Evolutionary conservation across 2,888 invertebrate genomes (phyloP), one percentile per base, ranked within the genome.

Genomic region (Cylindroiulus punctatus): DNA sequence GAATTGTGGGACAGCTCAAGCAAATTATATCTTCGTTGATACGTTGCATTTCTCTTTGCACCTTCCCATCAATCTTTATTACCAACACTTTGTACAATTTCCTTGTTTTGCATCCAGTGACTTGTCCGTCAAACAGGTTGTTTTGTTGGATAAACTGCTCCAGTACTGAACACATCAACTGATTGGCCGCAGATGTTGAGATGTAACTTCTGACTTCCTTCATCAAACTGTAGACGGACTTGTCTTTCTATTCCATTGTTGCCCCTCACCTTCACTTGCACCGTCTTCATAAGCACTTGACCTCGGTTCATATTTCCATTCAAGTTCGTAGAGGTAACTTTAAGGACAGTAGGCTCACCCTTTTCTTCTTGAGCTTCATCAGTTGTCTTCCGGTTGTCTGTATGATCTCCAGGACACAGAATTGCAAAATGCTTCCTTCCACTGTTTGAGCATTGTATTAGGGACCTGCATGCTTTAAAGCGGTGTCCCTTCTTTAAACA

Each of bases 91-190:
- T 0, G 0, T 52, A 1, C 52, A 52, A 4, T 52, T 52, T 52
- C 19, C 5, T 12, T 4, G 12, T 12, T 52, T 5, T 1, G 19
- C 52, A 52, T 12, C 19, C 19, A 52, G 52, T 52, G 12, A 52
- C 52, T 17, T 52, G 52, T 17, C 52, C 52, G 4, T 19, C 52
- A 1, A 52, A 52, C 19, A 52, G 2, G n/a, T 57, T 57, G n/a
- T 57, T 57, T n/a, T 57, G 57, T n/a, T 57, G 57, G n/a, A n/a
- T 19, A n/a, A 57, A 57, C n/a, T 57, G 57, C n/a, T 57, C n/a
- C n/a, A 57, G 7, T n/a, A 57, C n/a, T n/a, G 19, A 5, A n/a
- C 57, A 57, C 57, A n/a, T 42, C 10, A 42, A 3, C 0, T 57
- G 3, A 17, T 8, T 47, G 12, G 4, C 47, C 17, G 17, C 47